Evolutionary conservation across 2,797 vertebrate species (phyloP), one percentile per base, ranked within the genome.

Genomic region (Falco columbarius): DNA sequence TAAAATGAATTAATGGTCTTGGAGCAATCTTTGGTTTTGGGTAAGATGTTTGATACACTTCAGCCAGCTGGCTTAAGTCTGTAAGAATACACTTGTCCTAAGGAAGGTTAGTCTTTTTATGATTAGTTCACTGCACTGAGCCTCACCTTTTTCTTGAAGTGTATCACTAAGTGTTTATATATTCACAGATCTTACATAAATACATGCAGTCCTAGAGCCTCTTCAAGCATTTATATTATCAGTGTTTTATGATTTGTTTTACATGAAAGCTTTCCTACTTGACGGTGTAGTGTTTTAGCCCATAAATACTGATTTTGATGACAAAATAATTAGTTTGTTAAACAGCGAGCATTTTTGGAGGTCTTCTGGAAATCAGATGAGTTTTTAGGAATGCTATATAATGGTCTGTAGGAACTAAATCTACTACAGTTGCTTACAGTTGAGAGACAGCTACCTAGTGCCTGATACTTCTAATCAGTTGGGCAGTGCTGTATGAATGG

Each of bases 191-290:
- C 65, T 91, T 79, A 6, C 1, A 51, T 82, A 93, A 95, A 94
- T 81, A 49, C 7, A 3, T 59, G 56, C 15, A 72, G 18, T 88
- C 44, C 63, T 76, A 76, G 67, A 84, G 40, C 38, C 66, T 92
- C 87, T 93, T 71, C 93, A 92, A 89, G 71, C 63, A 36, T 94
- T 90, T 90, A 59, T 19, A 6, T 86, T 89, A 61, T 94, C 91
- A 61, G 74, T 67, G 86, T 92, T 93, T 86, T 86, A 63, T 87
- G 83, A 63, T 90, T 95, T 94, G 66, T 90, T 86, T 94, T 94
- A 80, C 56, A 30, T 82, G 46, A 54, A 73, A 58, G 38, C 59
- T 81, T 88, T 95, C 77, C 77, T 90, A 34, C 36, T 90, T 86
- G 55, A 29, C 46, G 15, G 40, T 65, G n/a, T 65, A n/a, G 38